Evolutionary conservation across 2,888 invertebrate genomes (phyloP).

Genomic region (Unio pictorum): DNA sequence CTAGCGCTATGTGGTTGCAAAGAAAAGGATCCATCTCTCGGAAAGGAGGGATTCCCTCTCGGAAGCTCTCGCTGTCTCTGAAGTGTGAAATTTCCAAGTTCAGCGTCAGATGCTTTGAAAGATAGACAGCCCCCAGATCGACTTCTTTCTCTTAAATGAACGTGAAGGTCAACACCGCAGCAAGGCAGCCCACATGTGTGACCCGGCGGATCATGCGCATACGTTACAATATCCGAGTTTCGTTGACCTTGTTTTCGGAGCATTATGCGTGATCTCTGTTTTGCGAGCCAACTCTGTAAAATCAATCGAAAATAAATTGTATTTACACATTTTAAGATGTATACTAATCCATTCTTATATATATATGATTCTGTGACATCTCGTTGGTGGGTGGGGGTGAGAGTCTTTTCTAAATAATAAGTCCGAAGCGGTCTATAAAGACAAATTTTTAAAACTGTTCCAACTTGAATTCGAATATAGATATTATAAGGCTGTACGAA

Average conservation of each 20-base stretch:
- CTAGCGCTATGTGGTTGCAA: constrained; percentile 30
- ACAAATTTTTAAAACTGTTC: no score
- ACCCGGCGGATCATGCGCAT: constrained; percentile 62
- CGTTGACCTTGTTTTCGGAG: constrained; percentile 15
- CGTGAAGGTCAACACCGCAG: constrained; percentile 52
- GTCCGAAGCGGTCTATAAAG: no score
- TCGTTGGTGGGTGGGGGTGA: no score
- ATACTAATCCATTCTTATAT: no score
- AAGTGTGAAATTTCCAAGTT: constrained; percentile 54
- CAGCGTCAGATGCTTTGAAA: constrained; percentile 22
- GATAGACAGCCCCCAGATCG: constrained; percentile 44
- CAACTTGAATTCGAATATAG: no score
- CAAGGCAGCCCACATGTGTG: constrained; percentile 65
- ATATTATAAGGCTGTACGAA: no score
- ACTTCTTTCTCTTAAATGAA: constrained; percentile 27
- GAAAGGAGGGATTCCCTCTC: constrained; percentile 28
- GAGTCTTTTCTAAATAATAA: no score
- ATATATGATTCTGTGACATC: no score
- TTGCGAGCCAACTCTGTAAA: constrained; percentile 2
- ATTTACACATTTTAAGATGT: no score
- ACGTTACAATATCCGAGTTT: constrained; percentile 45
- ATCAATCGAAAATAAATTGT: no score
- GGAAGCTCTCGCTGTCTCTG: constrained; percentile 25
- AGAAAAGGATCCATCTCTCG: constrained; percentile 47
- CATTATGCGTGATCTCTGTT: constrained; percentile 4